Percentiles rank a stretch among this genome's conserved stretches.
These are phyloP conservation scores for Cricetomys ansorgei DNA, from an alignment of 2,113 vertebrate species.

Conservation along the genomic window DNA sequence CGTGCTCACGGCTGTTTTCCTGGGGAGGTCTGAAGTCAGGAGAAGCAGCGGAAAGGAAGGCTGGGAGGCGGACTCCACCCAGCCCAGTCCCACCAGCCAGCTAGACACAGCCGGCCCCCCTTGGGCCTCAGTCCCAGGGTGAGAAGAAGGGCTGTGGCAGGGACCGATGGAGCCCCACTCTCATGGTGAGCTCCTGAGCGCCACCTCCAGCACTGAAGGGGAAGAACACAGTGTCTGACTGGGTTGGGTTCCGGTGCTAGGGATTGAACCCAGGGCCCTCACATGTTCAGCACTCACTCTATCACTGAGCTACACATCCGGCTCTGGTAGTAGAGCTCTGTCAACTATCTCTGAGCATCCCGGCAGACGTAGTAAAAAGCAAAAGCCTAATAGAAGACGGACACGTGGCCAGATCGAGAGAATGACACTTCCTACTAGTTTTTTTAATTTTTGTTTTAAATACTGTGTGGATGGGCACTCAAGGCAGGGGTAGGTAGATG, in stretches of 20 bases:
- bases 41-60: not conserved
- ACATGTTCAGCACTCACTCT: not conserved
- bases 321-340: not conserved
- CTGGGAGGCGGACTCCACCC: not conserved
- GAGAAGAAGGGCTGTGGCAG: not conserved
- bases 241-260: not conserved
- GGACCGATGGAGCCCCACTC: not conserved
- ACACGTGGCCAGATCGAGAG: not conserved
- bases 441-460: not conserved
- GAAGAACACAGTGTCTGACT: not conserved
- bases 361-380: not conserved
- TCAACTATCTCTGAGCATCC: slow-evolving; percentile 37
- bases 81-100: not conserved
- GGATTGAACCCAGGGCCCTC: not conserved
- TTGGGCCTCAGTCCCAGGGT: not conserved
- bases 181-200: not conserved
- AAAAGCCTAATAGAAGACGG: not conserved
- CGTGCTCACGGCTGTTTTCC: not conserved
- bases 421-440: not conserved
- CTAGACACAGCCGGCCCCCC: not conserved
- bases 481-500: not conserved
- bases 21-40: not conserved
- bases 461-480: not conserved
- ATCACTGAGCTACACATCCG: not conserved
- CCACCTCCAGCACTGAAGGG: too few relatives aligned